These are phyloP conservation scores for Eucriotettix oculatus DNA, from an alignment of 2,888 invertebrate genomes.

Conservation along the genomic window DNA sequence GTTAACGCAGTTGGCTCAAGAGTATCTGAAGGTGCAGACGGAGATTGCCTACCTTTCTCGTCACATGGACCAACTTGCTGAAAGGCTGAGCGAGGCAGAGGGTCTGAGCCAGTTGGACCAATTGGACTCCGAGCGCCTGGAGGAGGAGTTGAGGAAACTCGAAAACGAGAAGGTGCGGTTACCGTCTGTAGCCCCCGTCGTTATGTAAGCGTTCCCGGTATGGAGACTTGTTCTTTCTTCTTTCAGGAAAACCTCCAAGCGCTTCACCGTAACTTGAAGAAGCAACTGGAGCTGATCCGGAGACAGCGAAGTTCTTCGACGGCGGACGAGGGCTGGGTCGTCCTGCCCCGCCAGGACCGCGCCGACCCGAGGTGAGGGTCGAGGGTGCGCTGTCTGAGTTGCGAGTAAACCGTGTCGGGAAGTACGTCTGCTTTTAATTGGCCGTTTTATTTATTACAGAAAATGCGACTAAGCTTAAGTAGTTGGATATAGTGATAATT, in stretches of 20 bases:
- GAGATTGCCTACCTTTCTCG: slow-evolving; percentile 67
- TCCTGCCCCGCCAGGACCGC: slow-evolving; percentile 21
- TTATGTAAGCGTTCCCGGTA: too few species aligned
- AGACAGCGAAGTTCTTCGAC: slow-evolving; percentile 20
- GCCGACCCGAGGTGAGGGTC: not conserved
- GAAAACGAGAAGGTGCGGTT: slow-evolving; percentile 49
- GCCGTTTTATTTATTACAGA: too few species aligned
- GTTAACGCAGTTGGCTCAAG: slow-evolving; percentile 51
- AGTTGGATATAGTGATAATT: too few species aligned
- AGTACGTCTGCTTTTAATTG: too few species aligned
- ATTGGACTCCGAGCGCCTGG: slow-evolving; percentile 28
- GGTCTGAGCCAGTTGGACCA: slow-evolving; percentile 19
- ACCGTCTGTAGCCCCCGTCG: too few species aligned
- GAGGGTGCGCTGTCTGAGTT: too few species aligned
- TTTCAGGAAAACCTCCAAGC: slow-evolving; percentile 48
- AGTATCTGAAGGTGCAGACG: slow-evolving; percentile 77
- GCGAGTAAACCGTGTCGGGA: too few species aligned
- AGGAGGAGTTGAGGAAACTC: slow-evolving; percentile 46
- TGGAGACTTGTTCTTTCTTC: slow-evolving; percentile 4
- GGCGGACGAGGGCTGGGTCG: slow-evolving; percentile 34
- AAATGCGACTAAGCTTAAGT: too few species aligned
- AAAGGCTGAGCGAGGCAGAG: slow-evolving; percentile 37
- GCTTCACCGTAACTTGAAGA: slow-evolving; percentile 45
- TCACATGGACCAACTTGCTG: slow-evolving; percentile 58
- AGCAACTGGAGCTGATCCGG: slow-evolving; percentile 39